A percentile compares a stretch with the other conserved stretches of the same genome.
Conservation (phyloP, 2,113 vertebrate species). For the Microcebus griseorufus region DNA sequence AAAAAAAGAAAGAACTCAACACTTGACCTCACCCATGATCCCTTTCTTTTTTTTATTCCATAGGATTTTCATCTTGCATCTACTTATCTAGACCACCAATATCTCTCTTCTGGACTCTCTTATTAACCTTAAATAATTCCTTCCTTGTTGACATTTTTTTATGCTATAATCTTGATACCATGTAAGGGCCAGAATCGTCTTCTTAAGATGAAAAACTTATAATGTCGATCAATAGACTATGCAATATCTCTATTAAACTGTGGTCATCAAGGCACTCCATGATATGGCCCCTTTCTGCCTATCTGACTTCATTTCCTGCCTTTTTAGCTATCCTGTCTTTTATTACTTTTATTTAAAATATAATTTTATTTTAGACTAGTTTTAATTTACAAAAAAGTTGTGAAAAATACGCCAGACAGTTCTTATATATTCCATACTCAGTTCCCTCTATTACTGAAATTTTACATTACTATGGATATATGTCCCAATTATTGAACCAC, state of each 20-base stretch:
- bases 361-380: neutral
- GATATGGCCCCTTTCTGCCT: neutral
- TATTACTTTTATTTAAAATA: neutral
- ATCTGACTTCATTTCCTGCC: neutral
- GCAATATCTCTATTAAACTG: neutral
- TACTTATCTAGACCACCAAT: neutral
- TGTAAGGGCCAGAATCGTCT: neutral
- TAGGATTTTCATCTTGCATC: neutral
- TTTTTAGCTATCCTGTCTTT: neutral
- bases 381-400: neutral
- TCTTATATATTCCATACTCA: neutral
- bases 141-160: neutral
- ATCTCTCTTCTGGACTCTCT: neutral
- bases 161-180: neutral
- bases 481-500: neutral
- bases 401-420: neutral
- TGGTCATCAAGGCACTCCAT: neutral
- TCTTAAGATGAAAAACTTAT: neutral
- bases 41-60: neutral
- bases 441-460: neutral
- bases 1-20: too few species aligned
- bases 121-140: neutral
- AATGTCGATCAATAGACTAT: neutral
- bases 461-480: neutral
- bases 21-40: neutral